Evolutionary conservation across 2,888 invertebrate genomes (phyloP).

Genomic region (Cantharis rustica): DNA sequence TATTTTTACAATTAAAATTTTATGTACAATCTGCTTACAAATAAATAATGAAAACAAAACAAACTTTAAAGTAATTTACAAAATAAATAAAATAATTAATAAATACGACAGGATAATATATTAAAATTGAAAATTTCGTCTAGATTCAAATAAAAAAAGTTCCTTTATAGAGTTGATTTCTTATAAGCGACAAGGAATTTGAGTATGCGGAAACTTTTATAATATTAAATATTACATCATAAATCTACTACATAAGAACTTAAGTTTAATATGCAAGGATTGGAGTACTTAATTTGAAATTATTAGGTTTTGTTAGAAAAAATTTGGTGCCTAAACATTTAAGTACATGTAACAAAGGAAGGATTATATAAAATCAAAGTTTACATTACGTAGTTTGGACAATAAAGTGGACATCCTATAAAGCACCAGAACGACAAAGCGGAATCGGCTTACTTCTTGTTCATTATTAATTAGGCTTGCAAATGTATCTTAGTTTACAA

Average conservation of each 20-base stretch:
- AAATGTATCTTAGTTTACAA: slow-evolving; percentile 19
- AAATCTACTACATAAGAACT: background rate
- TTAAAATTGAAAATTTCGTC: too few relatives aligned
- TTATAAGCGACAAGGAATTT: too few relatives aligned
- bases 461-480: slow-evolving; percentile 22
- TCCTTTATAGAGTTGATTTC: too few relatives aligned
- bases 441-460: slow-evolving; percentile 24
- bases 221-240: background rate
- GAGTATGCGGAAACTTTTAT: too few relatives aligned
- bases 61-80: too few relatives aligned
- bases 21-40: too few relatives aligned
- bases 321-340: background rate
- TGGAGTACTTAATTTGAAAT: background rate
- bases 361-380: background rate
- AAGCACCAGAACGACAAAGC: slow-evolving; percentile 15
- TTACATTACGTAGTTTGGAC: background rate
- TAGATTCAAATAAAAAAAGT: too few relatives aligned
- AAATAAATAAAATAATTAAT: too few relatives aligned
- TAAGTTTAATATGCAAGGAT: background rate
- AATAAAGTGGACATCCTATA: slow-evolving; percentile 4
- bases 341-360: background rate
- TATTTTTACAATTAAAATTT: too few relatives aligned
- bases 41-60: too few relatives aligned
- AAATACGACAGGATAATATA: too few relatives aligned
- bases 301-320: background rate